These are phyloP conservation scores for Ginglymostoma cirratum DNA, from an alignment of 2,113 vertebrate species.

Conservation along the genomic window DNA sequence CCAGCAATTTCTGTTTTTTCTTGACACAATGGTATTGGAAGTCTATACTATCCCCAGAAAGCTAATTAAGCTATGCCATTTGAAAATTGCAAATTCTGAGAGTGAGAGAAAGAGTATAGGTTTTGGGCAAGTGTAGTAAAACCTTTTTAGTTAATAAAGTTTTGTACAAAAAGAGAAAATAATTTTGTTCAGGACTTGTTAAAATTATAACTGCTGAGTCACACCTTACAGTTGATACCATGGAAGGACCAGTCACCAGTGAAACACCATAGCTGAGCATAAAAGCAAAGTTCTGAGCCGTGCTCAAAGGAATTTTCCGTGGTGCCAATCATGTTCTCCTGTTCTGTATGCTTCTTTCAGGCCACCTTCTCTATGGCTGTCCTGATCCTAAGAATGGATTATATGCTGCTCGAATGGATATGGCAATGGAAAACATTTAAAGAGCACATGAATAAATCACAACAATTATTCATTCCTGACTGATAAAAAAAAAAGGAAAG, in stretches of 20 bases:
- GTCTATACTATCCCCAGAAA: background rate
- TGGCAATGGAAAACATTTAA: too few species aligned
- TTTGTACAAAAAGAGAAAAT: background rate
- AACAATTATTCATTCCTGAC: too few species aligned
- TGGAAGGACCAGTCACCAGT: background rate
- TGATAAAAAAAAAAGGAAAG: too few species aligned
- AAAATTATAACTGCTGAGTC: background rate
- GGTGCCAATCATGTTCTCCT: background rate
- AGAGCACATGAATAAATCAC: too few species aligned
- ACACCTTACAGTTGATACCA: background rate
- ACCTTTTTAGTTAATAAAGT: background rate
- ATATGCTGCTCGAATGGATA: background rate
- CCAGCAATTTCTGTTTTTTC: too few species aligned
- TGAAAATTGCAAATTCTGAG: background rate
- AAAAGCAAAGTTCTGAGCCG: background rate
- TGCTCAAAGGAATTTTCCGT: background rate
- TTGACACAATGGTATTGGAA: background rate
- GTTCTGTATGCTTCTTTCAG: background rate
- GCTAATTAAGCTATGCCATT: background rate
- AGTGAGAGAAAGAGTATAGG: background rate
- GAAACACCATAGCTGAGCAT: background rate
- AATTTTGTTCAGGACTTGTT: background rate
- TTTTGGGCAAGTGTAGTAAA: background rate
- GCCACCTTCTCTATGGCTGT: background rate
- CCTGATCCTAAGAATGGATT: background rate